Evolutionary conservation across 2,113 vertebrate genomes (phyloP).

Genomic region (cat (Felis catus)): DNA sequence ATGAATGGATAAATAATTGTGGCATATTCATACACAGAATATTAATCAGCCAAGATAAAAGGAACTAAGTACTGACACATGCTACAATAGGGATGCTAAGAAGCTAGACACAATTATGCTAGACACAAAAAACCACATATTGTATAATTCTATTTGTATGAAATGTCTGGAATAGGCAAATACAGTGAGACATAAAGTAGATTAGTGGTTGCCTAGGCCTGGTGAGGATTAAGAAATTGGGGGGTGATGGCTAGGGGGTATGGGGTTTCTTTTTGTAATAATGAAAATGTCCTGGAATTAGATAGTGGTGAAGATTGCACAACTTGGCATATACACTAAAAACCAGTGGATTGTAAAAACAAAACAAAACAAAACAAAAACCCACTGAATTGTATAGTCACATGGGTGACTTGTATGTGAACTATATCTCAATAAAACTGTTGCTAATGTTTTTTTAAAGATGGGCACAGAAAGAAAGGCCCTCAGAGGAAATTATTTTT

Average conservation of each 20-base stretch:
- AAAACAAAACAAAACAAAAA: too few relatives aligned
- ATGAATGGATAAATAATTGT: background rate
- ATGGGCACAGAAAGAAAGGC: conserved; percentile 14
- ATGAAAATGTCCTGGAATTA: conserved; percentile 10
- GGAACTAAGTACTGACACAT: background rate
- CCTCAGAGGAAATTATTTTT: background rate
- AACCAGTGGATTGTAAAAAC: background rate
- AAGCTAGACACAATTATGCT: background rate
- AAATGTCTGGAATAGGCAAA: conserved; percentile 11
- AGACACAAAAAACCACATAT: background rate
- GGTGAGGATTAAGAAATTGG: background rate
- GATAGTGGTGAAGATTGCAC: background rate
- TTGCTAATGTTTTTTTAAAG: background rate
- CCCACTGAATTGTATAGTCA: background rate
- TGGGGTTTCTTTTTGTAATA: background rate
- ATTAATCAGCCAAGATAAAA: conserved; percentile 21
- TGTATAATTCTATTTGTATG: background rate
- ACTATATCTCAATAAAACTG: background rate
- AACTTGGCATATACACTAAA: background rate
- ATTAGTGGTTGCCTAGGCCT: background rate
- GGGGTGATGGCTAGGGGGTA: background rate
- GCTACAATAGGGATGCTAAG: background rate
- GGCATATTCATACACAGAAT: background rate
- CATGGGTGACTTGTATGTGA: background rate
- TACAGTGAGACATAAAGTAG: background rate